phyloP scores from a whole-genome alignment of 2,797 vertebrate genomes.

The Acanthiza pusilla region DNA sequence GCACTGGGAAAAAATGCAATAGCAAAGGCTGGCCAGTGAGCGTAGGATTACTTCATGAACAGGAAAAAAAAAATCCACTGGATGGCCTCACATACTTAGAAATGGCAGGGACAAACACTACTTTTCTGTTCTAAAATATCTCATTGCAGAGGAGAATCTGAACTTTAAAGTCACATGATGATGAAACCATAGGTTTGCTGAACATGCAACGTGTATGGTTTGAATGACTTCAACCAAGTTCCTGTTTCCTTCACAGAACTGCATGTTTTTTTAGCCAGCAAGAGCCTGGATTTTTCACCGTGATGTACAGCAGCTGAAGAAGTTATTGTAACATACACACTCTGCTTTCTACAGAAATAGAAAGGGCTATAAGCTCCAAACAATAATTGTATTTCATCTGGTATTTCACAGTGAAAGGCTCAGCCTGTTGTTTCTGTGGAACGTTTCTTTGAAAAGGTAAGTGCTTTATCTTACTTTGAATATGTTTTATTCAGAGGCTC shows the following conservation, averaged over 20 bases:
- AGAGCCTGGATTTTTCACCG: background rate
- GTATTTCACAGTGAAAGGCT: background rate
- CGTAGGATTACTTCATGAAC: background rate
- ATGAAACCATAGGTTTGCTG: conserved; percentile 47
- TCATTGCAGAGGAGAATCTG: conserved; percentile 11
- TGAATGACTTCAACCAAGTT: conserved; percentile 35
- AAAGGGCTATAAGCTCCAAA: conserved; percentile 6
- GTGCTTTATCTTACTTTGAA: conserved; percentile 34
- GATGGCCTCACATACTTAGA: conserved; percentile 49
- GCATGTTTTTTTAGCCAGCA: background rate
- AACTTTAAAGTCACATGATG: conserved; percentile 61
- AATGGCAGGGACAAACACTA: conserved; percentile 33
- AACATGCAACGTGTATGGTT: conserved; percentile 50
- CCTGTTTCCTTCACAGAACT: conserved; percentile 34
- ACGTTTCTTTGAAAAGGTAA: conserved; percentile 43
- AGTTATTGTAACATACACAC: background rate
- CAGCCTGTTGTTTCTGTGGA: background rate
- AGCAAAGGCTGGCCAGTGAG: background rate
- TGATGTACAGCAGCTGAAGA: background rate
- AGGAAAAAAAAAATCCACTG: conserved; percentile 22
- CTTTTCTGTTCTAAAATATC: conserved; percentile 56
- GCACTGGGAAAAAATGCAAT: background rate
- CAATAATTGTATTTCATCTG: conserved; percentile 10
- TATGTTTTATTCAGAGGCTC: conserved; percentile 2
- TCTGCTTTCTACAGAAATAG: background rate